Evolutionary conservation across 2,888 invertebrate species (phyloP).

Genomic region (Eupithecia dodoneata): DNA sequence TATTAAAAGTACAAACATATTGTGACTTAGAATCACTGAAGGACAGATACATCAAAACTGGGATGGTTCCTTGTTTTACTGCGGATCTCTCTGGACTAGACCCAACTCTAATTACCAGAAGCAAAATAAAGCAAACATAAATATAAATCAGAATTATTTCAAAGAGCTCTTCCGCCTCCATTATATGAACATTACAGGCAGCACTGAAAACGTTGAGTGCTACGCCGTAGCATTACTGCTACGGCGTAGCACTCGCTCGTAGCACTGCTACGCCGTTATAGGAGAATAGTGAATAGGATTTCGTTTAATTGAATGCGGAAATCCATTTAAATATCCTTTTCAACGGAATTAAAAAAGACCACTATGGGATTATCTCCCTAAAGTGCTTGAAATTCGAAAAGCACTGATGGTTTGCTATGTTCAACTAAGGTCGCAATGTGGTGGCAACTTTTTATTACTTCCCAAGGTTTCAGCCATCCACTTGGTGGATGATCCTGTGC

Average conservation of each 20-base stretch:
- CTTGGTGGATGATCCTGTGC: no score
- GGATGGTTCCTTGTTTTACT: neutral
- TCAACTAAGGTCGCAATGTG: no score
- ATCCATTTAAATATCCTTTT: neutral
- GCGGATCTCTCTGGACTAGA: neutral
- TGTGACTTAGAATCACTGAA: neutral
- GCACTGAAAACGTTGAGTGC: constrained; percentile 26
- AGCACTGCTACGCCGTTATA: constrained; percentile 13
- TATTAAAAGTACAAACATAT: neutral
- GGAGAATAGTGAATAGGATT: neutral
- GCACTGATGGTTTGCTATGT: no score
- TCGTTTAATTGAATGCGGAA: constrained; percentile 11
- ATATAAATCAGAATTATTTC: neutral
- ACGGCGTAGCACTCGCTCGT: constrained; percentile 27
- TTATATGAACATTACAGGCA: neutral
- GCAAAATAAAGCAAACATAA: neutral
- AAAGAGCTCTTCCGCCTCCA: neutral
- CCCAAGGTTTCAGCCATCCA: no score
- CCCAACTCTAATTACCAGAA: neutral
- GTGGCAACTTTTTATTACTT: no score
- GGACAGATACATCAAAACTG: neutral
- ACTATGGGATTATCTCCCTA: neutral
- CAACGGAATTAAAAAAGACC: neutral
- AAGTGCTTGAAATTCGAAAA: neutral
- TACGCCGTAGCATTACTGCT: constrained; percentile 31